Base-by-base conservation (phyloP, 2,797 vertebrate genomes). In the Hoplostethus mediterraneus region DNA sequence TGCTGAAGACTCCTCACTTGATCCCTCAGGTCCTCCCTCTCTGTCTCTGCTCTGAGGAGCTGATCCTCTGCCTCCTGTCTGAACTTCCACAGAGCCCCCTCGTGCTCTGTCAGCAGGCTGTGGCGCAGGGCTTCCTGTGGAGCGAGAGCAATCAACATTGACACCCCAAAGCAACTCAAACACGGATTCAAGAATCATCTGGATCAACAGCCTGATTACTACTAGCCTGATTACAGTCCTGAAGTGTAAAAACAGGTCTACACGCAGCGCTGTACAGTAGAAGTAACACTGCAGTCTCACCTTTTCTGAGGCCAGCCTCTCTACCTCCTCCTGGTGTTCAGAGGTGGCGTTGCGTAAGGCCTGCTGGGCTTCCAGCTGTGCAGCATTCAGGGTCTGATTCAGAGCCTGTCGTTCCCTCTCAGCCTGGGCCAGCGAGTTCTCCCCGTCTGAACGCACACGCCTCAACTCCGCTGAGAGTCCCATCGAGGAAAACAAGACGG, bases 241-340 rank as follows among this genome's bases (percentile, higher is more conserved):
- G 28, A 55, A 45, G 47, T 52, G 16, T 44, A 1, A 61, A 63
- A 63, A 25, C 2, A 9, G 2, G 14, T 16, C 7, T 7, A 6
- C 7, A 5, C 17, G 16, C 7, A 53, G 13, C 4, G 12, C 25
- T 45, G 54, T 31, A 38, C 28, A 28, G 28, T 36, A 36, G 7
- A 36, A 36, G 7, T 6, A 6, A 17, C 51, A 58, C n/a, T 42
- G 10, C 3, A 68, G 33, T 14, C 80, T 79, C 66, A 97, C 97
- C 94, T 97, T 97, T 77, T 98, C 96, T 0, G 76, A 83, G 69
- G 91, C 77, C 38, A 97, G 93, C 6, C 93, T 90, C 82, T 97
- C 94, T 63, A 95, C 48, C 49, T 97, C 96, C 84, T 97, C 96
- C 82, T 96, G 95, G 4, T 97, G 95, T 21, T 95, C 95, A 0